Base-by-base conservation (phyloP, 2,888 invertebrate species). In the Asteroscopus sphinx region DNA sequence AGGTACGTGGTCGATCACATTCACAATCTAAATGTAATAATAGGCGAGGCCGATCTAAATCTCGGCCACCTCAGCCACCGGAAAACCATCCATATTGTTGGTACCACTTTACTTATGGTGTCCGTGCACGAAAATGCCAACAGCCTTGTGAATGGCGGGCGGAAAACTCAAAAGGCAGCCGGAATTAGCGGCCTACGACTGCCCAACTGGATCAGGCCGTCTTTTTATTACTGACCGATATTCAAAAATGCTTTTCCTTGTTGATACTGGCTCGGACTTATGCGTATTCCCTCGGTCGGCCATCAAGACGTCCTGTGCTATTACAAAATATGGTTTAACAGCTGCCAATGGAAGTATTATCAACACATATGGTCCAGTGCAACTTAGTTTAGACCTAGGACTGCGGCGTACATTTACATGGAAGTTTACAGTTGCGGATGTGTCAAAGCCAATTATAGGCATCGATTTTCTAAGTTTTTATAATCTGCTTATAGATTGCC, bases 171-270 rank as follows among this genome's bases (percentile, higher is more conserved):
- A 30, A 16, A 8, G 75, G 68, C 76, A 68, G 74, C 73, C 80
- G 49, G 44, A 78, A 65, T 68, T 56, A 61, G 73, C 78, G 81
- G 33, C 32, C 2, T 12, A 25, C 17, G 39, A 69, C 69, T 62
- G 67, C 51, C 54, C 35, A 37, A 45, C 53, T 51, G 13, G 44
- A 9, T 33, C 73, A 11, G 46, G 77, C 67, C 75, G 77, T 57
- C 47, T 77, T 32, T 77, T 77, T 45, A 48, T 81, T 8, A 70
- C 66, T 0, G 79, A 81, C 28, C 51, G 48, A 6, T 57, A 13
- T 4, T 44, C 73, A 1, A 76, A 77, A 39, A 48, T 57, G 16
- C 68, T 61, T 36, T 79, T 59, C 53, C 56, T 79, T 63, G 66
- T 52, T 26, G 69, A 36, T 67, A 72, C 40, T 53, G 68, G 9